A percentile compares a stretch with the other conserved stretches of the same genome.
phyloP scores from a whole-genome alignment of 2,888 invertebrate species.

The Morpho deidamia region DNA sequence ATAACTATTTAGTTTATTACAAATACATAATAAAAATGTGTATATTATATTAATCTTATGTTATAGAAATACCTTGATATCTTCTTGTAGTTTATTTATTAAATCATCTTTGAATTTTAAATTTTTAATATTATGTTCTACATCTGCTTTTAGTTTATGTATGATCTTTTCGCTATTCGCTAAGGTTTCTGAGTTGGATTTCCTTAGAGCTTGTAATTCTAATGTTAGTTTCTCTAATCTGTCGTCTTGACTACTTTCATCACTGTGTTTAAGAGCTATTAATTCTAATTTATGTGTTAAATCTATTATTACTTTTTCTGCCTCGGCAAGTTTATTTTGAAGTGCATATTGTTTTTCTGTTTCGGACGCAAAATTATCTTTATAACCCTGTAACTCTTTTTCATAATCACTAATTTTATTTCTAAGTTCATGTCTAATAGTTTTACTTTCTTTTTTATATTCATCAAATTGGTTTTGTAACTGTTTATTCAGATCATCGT shows the following conservation, averaged over 20 bases:
- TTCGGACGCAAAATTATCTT: constrained; percentile 55
- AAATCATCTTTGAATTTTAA: constrained; percentile 58
- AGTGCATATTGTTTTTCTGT: constrained; percentile 56
- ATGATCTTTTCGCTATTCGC: constrained; percentile 55
- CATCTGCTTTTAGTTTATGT: constrained; percentile 52
- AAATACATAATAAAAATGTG: neutral
- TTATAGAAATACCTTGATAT: constrained; percentile 69
- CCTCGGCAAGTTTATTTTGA: constrained; percentile 51
- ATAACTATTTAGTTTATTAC: too few relatives aligned
- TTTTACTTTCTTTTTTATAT: constrained; percentile 67
- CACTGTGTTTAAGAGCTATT: constrained; percentile 56
- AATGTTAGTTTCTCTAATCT: constrained; percentile 60
- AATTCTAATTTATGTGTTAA: constrained; percentile 65
- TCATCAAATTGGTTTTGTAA: constrained; percentile 62
- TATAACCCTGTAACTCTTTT: constrained; percentile 55
- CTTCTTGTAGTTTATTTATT: constrained; percentile 56
- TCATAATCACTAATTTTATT: constrained; percentile 77
- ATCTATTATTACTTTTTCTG: constrained; percentile 54
- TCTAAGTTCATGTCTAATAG: constrained; percentile 70
- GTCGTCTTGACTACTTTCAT: constrained; percentile 57
- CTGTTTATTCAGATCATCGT: constrained; percentile 68
- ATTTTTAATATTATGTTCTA: constrained; percentile 58
- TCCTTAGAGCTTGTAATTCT: constrained; percentile 61
- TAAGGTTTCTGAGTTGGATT: constrained; percentile 50
- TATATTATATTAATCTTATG: too few relatives aligned